Evolutionary conservation across 2,113 vertebrate species (phyloP), one percentile per base, ranked within the genome.

Genomic region (Poecile atricapillus): DNA sequence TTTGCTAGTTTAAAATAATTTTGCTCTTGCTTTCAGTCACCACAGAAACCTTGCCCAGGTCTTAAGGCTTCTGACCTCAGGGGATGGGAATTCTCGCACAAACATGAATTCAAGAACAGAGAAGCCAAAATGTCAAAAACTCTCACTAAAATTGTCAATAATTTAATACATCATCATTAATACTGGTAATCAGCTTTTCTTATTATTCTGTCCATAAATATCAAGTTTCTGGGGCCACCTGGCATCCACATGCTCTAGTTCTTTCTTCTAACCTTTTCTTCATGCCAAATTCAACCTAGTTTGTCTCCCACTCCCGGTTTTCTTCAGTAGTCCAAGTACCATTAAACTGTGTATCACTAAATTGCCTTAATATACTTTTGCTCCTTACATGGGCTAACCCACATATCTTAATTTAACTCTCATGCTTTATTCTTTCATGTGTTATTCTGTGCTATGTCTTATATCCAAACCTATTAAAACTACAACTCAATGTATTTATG

Each of bases 201-300:
- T 55, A 33, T 28, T 15, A 62, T 28, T 85, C 18, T 52, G 3
- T 37, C 13, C 33, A 71, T 12, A 85, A 44, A 71, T 12, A 76
- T 0, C 0, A 68, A 11, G 16, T 15, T 82, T 81, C 44, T 74
- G 9, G 7, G 7, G 23, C 21, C 18, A 30, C 37, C 12, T 52
- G 22, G 24, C 13, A 64, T 82, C 30, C 5, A 47, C 15, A 64
- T 0, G 6, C 31, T 67, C 35, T 15, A 60, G 18, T 9, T 82
- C 25, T 35, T 52, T 58, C 20, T 49, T 22, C 14, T 11, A 43
- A 43, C 3, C 5, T 27, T 50, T 24, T 31, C 4, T 11, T 75
- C 11, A 27, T 3, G 0, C 15, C 15, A 81, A 62, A 11, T 4
- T 2, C 0, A 11, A 68, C 11, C 10, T 37, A 39, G 24, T 6